A percentile compares a stretch with the other conserved stretches of the same genome.
Evolutionary conservation across 2,797 vertebrate species (phyloP).

Genomic region (Propithecus perrieri): DNA sequence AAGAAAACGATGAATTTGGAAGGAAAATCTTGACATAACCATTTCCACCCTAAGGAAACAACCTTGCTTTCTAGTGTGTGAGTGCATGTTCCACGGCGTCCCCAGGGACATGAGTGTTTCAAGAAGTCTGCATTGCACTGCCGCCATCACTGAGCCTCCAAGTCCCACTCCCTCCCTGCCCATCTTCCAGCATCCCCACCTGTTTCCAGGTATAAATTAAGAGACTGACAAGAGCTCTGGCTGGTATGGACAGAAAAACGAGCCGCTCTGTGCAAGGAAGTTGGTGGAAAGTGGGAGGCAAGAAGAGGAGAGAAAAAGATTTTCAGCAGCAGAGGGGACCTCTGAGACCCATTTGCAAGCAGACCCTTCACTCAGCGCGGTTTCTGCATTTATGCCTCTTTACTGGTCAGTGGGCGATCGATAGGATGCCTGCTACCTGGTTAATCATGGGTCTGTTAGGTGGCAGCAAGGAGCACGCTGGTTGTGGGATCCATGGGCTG

Average conservation of each 20-base stretch:
- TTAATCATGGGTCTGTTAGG: background rate
- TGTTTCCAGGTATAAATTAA: background rate
- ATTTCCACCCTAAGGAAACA: background rate
- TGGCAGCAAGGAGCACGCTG: background rate
- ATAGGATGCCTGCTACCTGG: background rate
- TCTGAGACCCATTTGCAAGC: conserved; percentile 19
- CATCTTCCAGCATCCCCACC: background rate
- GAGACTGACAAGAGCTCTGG: background rate
- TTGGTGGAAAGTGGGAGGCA: background rate
- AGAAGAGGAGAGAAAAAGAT: background rate
- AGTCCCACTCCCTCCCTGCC: background rate
- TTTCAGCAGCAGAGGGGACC: background rate
- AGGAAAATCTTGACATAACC: background rate
- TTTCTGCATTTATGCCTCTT: conserved; percentile 8
- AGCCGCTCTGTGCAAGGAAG: background rate
- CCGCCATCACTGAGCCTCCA: background rate
- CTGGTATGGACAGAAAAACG: background rate
- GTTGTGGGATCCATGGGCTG: conserved; percentile 70
- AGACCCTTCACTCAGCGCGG: background rate
- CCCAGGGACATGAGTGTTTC: background rate
- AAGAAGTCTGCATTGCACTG: background rate
- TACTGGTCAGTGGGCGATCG: background rate
- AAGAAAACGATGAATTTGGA: background rate
- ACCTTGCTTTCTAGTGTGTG: background rate
- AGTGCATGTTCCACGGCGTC: background rate